Evolutionary conservation across 1,140 invertebrate genomes (phyloP).

Genomic region (Drosophila sturtevanti): DNA sequence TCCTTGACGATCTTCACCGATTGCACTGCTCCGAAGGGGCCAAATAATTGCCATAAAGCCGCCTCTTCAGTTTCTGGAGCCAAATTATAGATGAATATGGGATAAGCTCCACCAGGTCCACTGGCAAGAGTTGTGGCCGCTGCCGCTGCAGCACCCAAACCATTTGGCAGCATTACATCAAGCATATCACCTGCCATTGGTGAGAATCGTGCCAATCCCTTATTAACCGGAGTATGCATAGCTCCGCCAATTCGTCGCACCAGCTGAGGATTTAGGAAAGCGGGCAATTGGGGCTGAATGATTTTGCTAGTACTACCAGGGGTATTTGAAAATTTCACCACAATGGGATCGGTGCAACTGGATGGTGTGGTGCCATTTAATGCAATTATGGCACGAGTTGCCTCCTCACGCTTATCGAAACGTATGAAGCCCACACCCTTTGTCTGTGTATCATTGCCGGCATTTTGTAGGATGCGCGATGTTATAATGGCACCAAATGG

Average conservation of each 20-base stretch:
- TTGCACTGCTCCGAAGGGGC: conserved; percentile 99
- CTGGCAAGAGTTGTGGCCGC: conserved; percentile 85
- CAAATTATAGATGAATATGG: conserved; percentile 99
- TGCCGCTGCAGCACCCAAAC: conserved; percentile 89
- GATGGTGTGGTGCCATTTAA: conserved; percentile 85
- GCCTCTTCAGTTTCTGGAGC: conserved; percentile 99
- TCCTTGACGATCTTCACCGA: conserved; percentile 99
- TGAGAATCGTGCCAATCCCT: conserved; percentile 93
- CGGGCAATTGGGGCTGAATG: conserved; percentile 79
- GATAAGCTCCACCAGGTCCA: conserved; percentile 91
- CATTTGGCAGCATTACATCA: conserved; percentile 90
- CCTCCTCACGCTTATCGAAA: conserved; percentile 86
- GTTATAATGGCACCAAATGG: conserved; percentile 93
- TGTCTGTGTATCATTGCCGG: conserved; percentile 83
- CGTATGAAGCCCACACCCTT: conserved; percentile 87
- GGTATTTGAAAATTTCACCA: conserved; percentile 86
- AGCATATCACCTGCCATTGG: conserved; percentile 91
- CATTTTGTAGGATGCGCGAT: conserved; percentile 92
- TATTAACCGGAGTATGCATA: conserved; percentile 94
- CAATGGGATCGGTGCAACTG: conserved; percentile 85
- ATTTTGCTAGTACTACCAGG: conserved; percentile 85
- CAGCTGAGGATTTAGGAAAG: conserved; percentile 85
- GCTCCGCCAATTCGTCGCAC: conserved; percentile 85
- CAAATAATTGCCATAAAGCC: conserved; percentile 99
- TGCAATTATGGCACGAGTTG: conserved; percentile 85